These are phyloP conservation scores for Pseudococcus viburni DNA, from an alignment of 2,888 invertebrate genomes.

Conservation along the genomic window DNA sequence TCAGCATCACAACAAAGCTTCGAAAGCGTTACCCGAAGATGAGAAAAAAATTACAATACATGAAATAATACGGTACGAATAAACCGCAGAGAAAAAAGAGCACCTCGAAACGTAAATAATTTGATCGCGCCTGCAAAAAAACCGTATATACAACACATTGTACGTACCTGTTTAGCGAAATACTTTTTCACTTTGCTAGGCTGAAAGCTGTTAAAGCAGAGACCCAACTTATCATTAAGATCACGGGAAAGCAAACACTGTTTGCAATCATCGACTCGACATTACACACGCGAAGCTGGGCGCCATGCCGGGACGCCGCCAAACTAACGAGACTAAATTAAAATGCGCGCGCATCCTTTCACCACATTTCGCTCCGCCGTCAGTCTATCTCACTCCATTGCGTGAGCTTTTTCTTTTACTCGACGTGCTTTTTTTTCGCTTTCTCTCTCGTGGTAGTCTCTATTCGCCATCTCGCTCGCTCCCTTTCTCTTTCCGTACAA, in stretches of 20 bases:
- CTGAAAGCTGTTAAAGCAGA: constrained; percentile 65
- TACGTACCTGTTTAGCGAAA: constrained; percentile 63
- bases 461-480: constrained; percentile 8
- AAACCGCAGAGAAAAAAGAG: neutral
- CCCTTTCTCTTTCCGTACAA: constrained; percentile 35
- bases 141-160: constrained; percentile 28
- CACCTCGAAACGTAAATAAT: neutral
- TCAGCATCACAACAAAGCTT: neutral
- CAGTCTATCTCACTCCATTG: neutral
- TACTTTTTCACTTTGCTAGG: constrained; percentile 64
- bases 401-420: constrained; percentile 35
- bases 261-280: constrained; percentile 65
- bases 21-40: neutral
- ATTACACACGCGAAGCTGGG: constrained; percentile 64
- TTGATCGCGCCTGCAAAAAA: constrained; percentile 23
- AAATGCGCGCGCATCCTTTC: constrained; percentile 61
- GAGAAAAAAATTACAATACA: neutral
- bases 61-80: neutral
- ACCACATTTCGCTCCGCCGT: neutral
- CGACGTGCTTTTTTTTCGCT: constrained; percentile 22
- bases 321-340: constrained; percentile 59
- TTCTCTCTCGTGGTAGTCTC: neutral
- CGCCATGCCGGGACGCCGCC: constrained; percentile 66
- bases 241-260: constrained; percentile 66
- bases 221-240: constrained; percentile 65